A percentile compares a stretch with the other conserved stretches of the same genome.
These are phyloP conservation scores for Carduelis carduelis DNA, from an alignment of 2,797 vertebrate species.

Conservation along the genomic window DNA sequence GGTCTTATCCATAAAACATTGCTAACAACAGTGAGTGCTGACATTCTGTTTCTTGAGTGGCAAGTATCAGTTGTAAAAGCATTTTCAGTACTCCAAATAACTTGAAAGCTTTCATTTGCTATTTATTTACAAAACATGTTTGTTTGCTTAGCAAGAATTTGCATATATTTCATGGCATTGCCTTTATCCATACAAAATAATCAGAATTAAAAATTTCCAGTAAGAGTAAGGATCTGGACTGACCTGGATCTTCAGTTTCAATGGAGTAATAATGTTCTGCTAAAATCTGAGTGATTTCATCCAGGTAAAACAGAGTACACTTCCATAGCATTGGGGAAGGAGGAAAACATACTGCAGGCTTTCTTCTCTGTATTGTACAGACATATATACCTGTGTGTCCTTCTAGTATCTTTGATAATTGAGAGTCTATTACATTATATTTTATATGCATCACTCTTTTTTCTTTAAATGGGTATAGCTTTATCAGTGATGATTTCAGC, in stretches of 20 bases:
- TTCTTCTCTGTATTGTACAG: neutral
- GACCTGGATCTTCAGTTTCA: neutral
- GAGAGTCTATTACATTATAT: neutral
- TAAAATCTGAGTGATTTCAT: neutral
- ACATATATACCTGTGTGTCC: neutral
- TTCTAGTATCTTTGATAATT: neutral
- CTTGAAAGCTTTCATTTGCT: neutral
- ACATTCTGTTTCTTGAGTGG: neutral
- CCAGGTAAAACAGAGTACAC: neutral
- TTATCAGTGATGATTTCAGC: neutral
- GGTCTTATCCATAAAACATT: neutral
- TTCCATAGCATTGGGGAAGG: neutral
- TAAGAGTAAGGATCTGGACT: neutral
- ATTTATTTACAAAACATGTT: neutral
- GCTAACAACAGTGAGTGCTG: neutral
- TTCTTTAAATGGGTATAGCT: neutral
- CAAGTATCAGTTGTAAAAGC: neutral
- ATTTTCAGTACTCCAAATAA: neutral
- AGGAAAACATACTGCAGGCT: neutral
- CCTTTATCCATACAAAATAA: neutral
- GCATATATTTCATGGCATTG: neutral
- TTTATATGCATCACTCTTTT: neutral
- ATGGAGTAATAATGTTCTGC: neutral
- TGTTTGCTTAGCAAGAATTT: neutral
- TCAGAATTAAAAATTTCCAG: neutral